Conservation (phyloP, 2,113 vertebrate species). For the Dasyornis broadbenti region DNA sequence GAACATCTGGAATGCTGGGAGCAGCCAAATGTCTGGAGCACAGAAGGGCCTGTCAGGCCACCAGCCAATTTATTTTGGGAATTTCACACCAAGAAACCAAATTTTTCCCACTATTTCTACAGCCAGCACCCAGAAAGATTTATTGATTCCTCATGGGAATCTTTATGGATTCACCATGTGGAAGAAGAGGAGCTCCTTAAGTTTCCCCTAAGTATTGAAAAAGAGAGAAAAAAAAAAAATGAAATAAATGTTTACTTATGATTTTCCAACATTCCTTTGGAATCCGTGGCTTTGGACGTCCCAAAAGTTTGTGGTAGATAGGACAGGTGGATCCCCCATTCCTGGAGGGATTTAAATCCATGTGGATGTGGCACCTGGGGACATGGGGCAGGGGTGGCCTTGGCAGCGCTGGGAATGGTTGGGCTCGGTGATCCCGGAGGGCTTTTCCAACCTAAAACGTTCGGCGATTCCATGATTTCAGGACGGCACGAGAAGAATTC, state of each 20-base stretch:
- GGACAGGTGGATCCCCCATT: too few species aligned
- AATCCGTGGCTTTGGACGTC: neutral
- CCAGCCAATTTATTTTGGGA: neutral
- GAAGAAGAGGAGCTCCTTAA: neutral
- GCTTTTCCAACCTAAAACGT: neutral
- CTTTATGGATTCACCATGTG: neutral
- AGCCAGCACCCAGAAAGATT: neutral
- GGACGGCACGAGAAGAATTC: neutral
- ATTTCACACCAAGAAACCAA: neutral
- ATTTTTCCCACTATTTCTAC: neutral
- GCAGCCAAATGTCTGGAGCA: neutral
- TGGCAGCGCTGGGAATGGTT: fast-evolving
- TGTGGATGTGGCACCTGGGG: neutral
- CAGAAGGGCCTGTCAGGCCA: neutral
- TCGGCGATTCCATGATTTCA: neutral
- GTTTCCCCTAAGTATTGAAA: neutral
- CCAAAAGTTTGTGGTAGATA: neutral
- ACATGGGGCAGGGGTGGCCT: neutral
- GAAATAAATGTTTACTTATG: neutral
- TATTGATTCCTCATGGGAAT: neutral
- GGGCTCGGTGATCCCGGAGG: neutral
- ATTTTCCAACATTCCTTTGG: neutral
- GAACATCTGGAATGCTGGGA: neutral
- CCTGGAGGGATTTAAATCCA: neutral
- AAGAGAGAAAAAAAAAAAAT: neutral